phyloP scores from a whole-genome alignment of 2,888 invertebrate species.

The Lasioglossum vierecki region DNA sequence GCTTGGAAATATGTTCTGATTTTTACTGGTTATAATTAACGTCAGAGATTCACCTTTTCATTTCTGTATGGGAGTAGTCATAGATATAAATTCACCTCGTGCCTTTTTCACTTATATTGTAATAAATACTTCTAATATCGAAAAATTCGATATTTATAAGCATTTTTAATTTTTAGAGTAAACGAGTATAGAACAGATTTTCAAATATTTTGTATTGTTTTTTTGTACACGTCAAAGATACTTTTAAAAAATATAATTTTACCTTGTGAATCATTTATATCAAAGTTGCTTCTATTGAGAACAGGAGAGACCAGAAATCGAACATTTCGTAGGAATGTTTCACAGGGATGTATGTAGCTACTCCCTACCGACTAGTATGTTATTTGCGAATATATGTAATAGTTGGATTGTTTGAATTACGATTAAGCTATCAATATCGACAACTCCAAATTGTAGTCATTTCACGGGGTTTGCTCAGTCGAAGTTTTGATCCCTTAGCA shows the following conservation, averaged over 20 bases:
- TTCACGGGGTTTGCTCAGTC: constrained; percentile 55
- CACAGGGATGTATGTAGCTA: background rate
- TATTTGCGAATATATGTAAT: constrained; percentile 6
- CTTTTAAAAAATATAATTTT: background rate
- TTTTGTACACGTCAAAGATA: background rate
- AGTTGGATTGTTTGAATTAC: constrained; percentile 50
- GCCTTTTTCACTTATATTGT: background rate
- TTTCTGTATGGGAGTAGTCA: background rate
- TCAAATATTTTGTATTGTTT: background rate
- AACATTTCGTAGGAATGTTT: background rate
- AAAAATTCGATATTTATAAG: background rate
- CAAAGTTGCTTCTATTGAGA: background rate
- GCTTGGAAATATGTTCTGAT: no score
- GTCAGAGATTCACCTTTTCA: background rate
- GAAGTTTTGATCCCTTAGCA: constrained; percentile 64
- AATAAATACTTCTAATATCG: background rate
- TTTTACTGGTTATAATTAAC: background rate
- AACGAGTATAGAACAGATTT: background rate
- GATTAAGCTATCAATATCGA: constrained; percentile 61
- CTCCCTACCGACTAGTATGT: background rate
- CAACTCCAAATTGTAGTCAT: constrained; percentile 60
- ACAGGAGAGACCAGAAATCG: background rate
- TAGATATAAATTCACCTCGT: background rate
- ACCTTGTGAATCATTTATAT: background rate
- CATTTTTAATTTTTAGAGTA: background rate